Base-by-base conservation (phyloP, 2,113 vertebrate species). In the Lycocorax pyrrhopterus region DNA sequence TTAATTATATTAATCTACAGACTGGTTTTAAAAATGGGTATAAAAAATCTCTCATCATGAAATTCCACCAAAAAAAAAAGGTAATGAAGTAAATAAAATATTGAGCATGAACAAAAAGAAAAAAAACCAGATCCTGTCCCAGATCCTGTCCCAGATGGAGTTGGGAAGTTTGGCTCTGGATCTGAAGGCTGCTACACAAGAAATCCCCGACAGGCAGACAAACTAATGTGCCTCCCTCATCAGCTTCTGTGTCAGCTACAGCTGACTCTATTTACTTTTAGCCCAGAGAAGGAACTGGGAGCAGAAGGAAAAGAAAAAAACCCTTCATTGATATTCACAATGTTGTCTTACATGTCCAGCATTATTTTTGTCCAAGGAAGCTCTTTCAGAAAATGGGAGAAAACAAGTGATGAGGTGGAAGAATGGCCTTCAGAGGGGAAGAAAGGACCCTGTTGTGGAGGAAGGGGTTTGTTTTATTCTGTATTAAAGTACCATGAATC, bases 301-400 rank as follows among this genome's bases (percentile, higher is more conserved):
- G 95, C 91, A 96, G 82, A 76, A 84, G 83, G 69, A 73, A 51
- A 91, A 81, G 59, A 53, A 71, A 83, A 84, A 47, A 46, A 18
- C 2, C 58, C 96, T 95, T 97, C 87, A 97, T 96, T 97, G 78
- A 92, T 96, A 97, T 97, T 97, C 96, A 95, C 94, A 84, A 67
- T 55, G 82, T 87, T 89, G 77, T 89, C 90, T 93, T 93, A 68
- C 90, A 80, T 41, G 82, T 66, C 58, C 93, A 91, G 93, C 88
- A 71, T 95, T 94, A 81, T 88, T 96, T 90, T 75, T 95, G 84
- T 90, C 79, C 71, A 55, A 92, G 86, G 53, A 66, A 93, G 35
- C 81, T 79, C 92, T 95, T 95, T 92, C 75, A 95, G 85, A 84
- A 94, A 88, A 58, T 4, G 69, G 58, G 82, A 93, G 95, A 97